These are phyloP conservation scores for Cerceris rybyensis DNA, from an alignment of 2,888 invertebrate genomes.

Conservation along the genomic window DNA sequence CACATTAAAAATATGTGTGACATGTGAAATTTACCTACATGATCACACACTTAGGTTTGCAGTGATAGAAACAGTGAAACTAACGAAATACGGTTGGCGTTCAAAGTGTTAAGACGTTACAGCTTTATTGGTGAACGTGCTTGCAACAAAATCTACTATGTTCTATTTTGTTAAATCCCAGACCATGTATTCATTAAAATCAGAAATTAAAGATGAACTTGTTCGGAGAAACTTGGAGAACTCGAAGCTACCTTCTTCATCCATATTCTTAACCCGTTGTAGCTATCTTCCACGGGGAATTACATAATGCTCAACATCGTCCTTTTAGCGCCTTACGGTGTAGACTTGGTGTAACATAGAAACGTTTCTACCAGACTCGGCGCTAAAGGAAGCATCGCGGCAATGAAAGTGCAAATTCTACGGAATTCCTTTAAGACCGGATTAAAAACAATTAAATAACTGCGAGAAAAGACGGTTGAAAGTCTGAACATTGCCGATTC, in stretches of 20 bases:
- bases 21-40: no score
- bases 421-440: no score
- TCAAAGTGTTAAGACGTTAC: no score
- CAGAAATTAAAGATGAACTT: slow-evolving; percentile 26
- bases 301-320: slow-evolving; percentile 3
- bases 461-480: no score
- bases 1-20: no score
- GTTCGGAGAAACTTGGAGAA: slow-evolving; percentile 28
- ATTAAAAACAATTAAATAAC: no score
- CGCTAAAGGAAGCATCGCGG: no score
- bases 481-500: no score
- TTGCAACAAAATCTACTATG: neutral
- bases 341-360: neutral
- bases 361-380: neutral
- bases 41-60: no score
- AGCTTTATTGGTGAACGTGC: neutral
- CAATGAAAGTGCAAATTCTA: no score
- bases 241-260: slow-evolving; percentile 15
- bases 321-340: neutral
- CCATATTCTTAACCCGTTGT: slow-evolving; percentile 5
- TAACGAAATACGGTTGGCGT: no score
- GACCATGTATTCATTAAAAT: slow-evolving; percentile 49
- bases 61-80: no score
- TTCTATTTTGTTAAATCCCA: slow-evolving; percentile 1
- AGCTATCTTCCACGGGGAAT: slow-evolving; percentile 14